Evolutionary conservation across 2,888 invertebrate genomes (phyloP).

Genomic region (Tenodera sinensis): DNA sequence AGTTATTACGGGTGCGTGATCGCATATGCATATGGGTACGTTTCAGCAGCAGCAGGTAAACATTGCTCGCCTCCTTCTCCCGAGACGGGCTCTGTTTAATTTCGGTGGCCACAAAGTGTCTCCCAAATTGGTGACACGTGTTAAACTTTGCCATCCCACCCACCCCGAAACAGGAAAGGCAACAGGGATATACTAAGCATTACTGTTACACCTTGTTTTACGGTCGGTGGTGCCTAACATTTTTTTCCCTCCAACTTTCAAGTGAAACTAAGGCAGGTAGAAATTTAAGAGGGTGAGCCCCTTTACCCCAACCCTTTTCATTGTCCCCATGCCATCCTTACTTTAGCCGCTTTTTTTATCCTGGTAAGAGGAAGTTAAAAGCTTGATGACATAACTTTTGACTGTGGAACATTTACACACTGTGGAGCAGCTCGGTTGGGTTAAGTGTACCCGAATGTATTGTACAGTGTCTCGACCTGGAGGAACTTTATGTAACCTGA

Average conservation of each 20-base stretch:
- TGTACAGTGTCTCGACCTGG: neutral
- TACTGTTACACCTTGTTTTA: neutral
- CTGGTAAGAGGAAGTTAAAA: constrained; percentile 2
- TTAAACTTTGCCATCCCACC: neutral
- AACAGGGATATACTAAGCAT: neutral
- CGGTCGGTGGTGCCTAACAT: neutral
- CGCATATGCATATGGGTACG: neutral
- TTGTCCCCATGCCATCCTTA: neutral
- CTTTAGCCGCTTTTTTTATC: neutral
- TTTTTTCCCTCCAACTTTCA: neutral
- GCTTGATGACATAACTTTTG: constrained; percentile 7
- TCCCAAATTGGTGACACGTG: constrained; percentile 13
- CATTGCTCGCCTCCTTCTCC: neutral
- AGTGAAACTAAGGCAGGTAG: neutral
- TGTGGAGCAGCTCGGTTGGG: neutral
- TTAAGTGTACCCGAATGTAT: neutral
- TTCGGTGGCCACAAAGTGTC: constrained; percentile 5
- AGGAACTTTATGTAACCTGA: neutral
- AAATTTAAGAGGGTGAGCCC: constrained; percentile 4
- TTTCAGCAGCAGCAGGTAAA: neutral
- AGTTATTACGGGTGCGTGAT: neutral
- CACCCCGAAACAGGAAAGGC: neutral
- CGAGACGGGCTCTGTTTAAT: neutral
- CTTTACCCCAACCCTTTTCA: neutral
- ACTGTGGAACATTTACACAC: neutral